These are phyloP conservation scores for Peucedramus taeniatus DNA, from an alignment of 2,113 vertebrate species.

Conservation along the genomic window DNA sequence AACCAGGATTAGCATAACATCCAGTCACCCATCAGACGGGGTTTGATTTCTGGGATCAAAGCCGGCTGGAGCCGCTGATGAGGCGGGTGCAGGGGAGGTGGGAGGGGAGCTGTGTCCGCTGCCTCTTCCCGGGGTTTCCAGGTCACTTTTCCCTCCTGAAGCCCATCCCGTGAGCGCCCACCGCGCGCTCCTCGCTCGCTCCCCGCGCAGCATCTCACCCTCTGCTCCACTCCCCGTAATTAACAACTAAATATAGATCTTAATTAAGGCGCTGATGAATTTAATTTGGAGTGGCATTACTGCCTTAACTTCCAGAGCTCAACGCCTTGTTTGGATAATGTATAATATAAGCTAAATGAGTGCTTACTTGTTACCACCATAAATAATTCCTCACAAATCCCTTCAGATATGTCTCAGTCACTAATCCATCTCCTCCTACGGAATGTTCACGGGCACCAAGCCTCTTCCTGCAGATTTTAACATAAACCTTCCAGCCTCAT, in stretches of 20 bases:
- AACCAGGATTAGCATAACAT: constrained; percentile 70
- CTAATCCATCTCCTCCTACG: constrained; percentile 39
- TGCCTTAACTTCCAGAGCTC: constrained; percentile 69
- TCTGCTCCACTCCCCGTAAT: constrained; percentile 69
- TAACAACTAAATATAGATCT: constrained; percentile 79
- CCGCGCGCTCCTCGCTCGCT: background rate
- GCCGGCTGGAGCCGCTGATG: constrained; percentile 54
- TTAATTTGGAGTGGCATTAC: constrained; percentile 79
- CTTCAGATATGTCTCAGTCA: constrained; percentile 26
- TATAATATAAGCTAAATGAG: constrained; percentile 74
- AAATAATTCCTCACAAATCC: constrained; percentile 74
- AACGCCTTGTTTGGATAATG: constrained; percentile 71
- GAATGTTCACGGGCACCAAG: background rate
- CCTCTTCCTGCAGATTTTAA: background rate
- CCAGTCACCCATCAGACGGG: constrained; percentile 65
- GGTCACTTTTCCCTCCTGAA: background rate
- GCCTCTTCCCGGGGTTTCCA: background rate
- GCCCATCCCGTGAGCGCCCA: background rate
- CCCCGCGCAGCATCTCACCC: background rate
- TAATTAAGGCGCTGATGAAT: constrained; percentile 81
- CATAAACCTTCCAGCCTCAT: background rate
- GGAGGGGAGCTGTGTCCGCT: constrained; percentile 5
- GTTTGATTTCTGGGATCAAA: constrained; percentile 73
- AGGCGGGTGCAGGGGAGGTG: background rate
- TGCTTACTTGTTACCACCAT: constrained; percentile 71